These are phyloP conservation scores for Chelonia mydas DNA, from an alignment of 2,797 vertebrate species.

Conservation along the genomic window DNA sequence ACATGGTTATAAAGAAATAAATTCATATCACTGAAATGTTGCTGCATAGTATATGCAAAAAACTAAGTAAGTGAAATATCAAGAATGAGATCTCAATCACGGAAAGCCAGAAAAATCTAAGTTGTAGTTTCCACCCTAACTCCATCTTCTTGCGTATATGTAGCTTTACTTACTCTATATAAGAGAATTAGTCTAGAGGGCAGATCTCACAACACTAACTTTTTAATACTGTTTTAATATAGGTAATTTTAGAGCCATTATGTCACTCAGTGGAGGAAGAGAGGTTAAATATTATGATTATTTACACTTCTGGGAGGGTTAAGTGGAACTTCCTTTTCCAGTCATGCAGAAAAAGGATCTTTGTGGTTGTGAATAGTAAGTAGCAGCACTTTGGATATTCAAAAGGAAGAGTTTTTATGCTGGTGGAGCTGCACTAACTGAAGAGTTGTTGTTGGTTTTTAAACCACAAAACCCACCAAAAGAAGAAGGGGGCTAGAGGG, in stretches of 20 bases:
- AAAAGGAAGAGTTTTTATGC: neutral
- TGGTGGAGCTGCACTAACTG: neutral
- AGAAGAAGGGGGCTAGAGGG: neutral
- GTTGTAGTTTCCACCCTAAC: neutral
- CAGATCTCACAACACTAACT: neutral
- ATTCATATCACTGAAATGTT: neutral
- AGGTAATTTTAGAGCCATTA: neutral
- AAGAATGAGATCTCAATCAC: neutral
- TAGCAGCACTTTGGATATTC: neutral
- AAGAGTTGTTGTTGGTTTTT: neutral
- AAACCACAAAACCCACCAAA: neutral
- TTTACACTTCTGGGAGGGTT: neutral
- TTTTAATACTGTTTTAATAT: neutral
- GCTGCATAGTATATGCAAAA: neutral
- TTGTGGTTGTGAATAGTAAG: rapidly evolving
- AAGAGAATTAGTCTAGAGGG: neutral
- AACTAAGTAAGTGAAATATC: neutral
- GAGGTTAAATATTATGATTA: rapidly evolving
- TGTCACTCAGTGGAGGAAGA: neutral
- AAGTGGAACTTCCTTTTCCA: rapidly evolving
- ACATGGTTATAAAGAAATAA: neutral
- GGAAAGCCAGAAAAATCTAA: neutral
- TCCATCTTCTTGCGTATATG: neutral
- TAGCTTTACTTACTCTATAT: neutral
- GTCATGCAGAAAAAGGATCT: neutral